These are phyloP conservation scores for Canis aureus DNA, from an alignment of 2,113 vertebrate species.

Conservation along the genomic window DNA sequence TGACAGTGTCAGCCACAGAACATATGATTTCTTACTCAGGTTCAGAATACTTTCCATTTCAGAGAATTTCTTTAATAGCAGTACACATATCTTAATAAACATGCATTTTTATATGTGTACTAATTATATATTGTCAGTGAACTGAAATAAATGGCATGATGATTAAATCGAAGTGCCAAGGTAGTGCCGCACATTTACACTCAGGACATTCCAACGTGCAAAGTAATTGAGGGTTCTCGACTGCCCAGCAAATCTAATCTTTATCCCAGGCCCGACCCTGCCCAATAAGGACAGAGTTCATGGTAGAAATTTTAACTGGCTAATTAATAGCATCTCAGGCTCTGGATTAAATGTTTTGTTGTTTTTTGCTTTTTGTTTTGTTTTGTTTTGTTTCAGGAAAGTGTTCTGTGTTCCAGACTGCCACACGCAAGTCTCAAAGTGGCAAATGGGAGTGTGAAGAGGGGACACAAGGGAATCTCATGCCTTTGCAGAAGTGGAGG, in stretches of 20 bases:
- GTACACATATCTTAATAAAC: conserved; percentile 59
- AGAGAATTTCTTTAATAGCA: conserved; percentile 57
- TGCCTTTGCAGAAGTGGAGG: not conserved
- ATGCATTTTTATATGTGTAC: conserved; percentile 42
- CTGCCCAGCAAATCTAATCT: conserved; percentile 53
- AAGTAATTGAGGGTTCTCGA: conserved; percentile 67
- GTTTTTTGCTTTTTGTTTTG: no score
- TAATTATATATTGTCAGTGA: conserved; percentile 75
- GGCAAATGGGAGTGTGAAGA: not conserved
- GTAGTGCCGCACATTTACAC: conserved; percentile 13
- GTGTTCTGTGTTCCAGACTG: not conserved
- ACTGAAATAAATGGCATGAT: conserved; percentile 62
- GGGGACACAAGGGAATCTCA: fast-evolving
- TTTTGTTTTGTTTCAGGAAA: not conserved
- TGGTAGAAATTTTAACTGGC: not conserved
- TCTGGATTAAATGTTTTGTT: not conserved
- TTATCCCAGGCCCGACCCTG: conserved; percentile 18
- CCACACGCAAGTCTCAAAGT: not conserved
- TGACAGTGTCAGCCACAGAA: not conserved
- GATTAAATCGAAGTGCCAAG: conserved; percentile 33
- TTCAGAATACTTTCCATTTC: conserved; percentile 66
- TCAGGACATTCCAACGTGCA: not conserved
- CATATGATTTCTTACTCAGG: conserved; percentile 46
- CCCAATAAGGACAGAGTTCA: not conserved
- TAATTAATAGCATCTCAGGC: conserved; percentile 17